Conservation (phyloP, 2,113 vertebrate species). For the Eubucco bourcierii region DNA sequence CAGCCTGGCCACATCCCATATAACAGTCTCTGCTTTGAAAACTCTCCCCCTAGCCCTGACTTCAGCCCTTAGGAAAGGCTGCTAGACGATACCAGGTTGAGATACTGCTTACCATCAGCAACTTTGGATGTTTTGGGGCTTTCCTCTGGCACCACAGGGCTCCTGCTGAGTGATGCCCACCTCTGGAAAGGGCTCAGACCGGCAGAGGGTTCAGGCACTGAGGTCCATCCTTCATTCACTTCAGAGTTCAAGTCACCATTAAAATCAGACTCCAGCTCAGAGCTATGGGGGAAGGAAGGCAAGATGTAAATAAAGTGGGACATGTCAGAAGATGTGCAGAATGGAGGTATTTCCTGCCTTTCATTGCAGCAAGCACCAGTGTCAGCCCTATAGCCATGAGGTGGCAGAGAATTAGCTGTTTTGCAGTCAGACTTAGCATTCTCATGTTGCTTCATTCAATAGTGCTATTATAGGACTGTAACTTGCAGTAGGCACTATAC, state of each 20-base stretch:
- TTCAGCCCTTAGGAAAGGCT: not conserved
- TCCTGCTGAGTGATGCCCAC: not conserved
- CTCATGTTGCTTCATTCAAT: not conserved
- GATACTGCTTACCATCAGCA: slow-evolving; percentile 40
- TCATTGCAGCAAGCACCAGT: not conserved
- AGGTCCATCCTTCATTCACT: not conserved
- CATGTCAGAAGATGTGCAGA: not conserved
- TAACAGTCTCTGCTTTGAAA: accelerated
- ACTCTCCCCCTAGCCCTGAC: not conserved
- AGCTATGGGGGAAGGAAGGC: slow-evolving; percentile 11
- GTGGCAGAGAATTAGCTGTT: not conserved
- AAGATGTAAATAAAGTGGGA: not conserved
- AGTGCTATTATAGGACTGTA: accelerated
- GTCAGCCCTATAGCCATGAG: not conserved
- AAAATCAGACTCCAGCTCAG: slow-evolving; percentile 66
- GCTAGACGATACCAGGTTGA: not conserved
- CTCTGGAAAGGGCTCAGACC: not conserved
- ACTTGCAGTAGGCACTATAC: not conserved
- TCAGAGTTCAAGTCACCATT: accelerated
- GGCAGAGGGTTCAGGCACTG: accelerated
- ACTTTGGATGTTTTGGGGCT: slow-evolving; percentile 16
- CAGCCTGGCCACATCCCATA: not conserved
- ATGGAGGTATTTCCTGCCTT: accelerated
- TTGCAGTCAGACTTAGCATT: not conserved
- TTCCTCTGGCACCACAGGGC: not conserved